These are phyloP conservation scores for Eulemur coronatus DNA, from an alignment of 2,797 vertebrate species.

Conservation along the genomic window DNA sequence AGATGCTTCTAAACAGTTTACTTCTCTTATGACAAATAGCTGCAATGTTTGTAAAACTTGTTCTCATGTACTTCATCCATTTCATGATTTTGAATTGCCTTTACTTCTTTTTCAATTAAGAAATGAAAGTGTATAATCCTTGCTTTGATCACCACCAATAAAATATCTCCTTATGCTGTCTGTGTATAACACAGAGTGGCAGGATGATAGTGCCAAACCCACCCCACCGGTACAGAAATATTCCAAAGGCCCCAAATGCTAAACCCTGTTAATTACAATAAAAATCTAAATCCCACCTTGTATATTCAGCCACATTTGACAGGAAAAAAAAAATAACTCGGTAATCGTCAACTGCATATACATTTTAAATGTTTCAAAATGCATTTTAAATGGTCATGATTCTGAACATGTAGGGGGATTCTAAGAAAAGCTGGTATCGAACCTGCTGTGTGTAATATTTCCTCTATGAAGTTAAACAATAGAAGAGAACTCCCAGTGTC, in stretches of 20 bases:
- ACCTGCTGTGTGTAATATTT: background rate
- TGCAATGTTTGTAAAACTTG: background rate
- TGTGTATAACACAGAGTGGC: background rate
- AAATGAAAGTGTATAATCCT: background rate
- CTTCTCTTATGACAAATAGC: background rate
- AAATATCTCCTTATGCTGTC: background rate
- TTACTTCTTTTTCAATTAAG: background rate
- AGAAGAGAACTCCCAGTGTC: constrained; percentile 75
- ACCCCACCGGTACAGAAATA: background rate
- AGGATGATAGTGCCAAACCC: background rate
- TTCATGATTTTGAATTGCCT: background rate
- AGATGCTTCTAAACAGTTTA: background rate
- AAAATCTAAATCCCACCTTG: background rate
- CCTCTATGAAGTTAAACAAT: constrained; percentile 74
- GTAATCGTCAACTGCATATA: background rate
- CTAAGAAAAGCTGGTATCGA: constrained; percentile 41
- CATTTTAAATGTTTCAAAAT: constrained; percentile 61
- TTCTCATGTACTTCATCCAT: background rate
- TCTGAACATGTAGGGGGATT: constrained; percentile 24
- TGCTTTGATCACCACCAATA: background rate
- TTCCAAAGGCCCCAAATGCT: background rate
- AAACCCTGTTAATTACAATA: background rate
- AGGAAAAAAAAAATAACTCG: constrained; percentile 10
- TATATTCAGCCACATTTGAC: constrained; percentile 64
- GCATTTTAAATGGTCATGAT: constrained; percentile 57